Evolutionary conservation across 2,888 invertebrate species (phyloP), one percentile per base, ranked within the genome.

Genomic region (Brachycybe producta): DNA sequence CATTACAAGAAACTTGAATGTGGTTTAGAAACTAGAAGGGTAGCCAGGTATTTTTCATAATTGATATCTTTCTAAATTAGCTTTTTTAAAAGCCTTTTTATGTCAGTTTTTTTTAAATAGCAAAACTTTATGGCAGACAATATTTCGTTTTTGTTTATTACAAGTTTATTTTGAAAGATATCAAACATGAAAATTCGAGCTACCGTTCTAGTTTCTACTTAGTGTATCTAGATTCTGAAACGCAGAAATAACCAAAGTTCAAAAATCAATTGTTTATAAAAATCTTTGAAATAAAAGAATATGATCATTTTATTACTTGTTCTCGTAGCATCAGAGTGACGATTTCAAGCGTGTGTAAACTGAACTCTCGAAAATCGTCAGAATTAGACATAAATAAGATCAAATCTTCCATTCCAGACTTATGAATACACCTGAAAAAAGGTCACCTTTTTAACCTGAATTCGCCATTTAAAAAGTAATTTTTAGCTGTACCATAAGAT

Each of bases 281-380:
- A 39, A 30, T 11, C 23, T 5, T n/a, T 19, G 40, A 17, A 39
- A 23, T 41, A 23, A 24, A 21, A 41, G 26, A 41, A 8, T 11
- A 30, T 30, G 32, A 30, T 30, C 27, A 34, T 11, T n/a, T 34
- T 42, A 35, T 27, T 44, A 67, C 67, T 71, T 94, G 94, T 69
- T 94, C 92, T 57, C 87, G 75, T 61, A 91, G 73, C 71, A 95
- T 78, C 60, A 88, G 77, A 19, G 86, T 86, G 59, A 94, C 75
- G 59, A 78, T 78, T 68, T 95, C 95, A 55, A 95, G 69, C 23
- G 90, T 78, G 65, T 95, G 91, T 75, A 94, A 78, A 63, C 87
- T 87, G 63, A 88, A 90, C 56, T 84, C 80, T 60, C 84, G 80
- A 65, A 94, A 91, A 59, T 79, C 77, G 59, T 82, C 77, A 11